A percentile compares a stretch with the other conserved stretches of the same genome.
phyloP scores from a whole-genome alignment of 2,113 vertebrate species.

The Paracanthobrama guichenoti region DNA sequence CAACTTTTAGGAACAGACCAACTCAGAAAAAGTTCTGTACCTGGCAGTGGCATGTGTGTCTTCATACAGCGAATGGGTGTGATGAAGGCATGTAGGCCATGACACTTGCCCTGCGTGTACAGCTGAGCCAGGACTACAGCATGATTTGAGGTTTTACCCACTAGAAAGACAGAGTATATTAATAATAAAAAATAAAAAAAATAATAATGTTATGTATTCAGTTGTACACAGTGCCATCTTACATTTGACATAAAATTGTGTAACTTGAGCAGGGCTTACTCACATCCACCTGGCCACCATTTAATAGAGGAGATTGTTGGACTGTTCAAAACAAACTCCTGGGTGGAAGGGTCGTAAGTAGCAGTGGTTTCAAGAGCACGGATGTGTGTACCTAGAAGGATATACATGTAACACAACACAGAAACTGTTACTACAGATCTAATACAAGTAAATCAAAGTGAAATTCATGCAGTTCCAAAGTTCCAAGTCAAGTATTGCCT shows the following conservation, averaged over 20 bases:
- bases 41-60: constrained; percentile 92
- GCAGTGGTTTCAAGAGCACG: constrained; percentile 95
- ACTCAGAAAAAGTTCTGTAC: constrained; percentile 70
- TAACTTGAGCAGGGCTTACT: constrained; percentile 66
- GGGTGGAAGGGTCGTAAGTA: constrained; percentile 89
- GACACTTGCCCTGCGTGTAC: constrained; percentile 84
- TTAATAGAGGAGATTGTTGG: constrained; percentile 97
- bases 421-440: constrained; percentile 6
- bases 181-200: not conserved
- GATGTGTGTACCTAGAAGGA: constrained; percentile 86
- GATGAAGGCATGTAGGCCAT: constrained; percentile 93
- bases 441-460: not conserved
- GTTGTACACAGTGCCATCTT: not conserved
- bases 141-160: constrained; percentile 95
- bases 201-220: not conserved
- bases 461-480: not conserved
- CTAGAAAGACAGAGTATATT: constrained; percentile 68
- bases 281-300: constrained; percentile 98
- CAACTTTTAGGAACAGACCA: not conserved
- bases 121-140: constrained; percentile 97
- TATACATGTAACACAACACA: constrained; percentile 1
- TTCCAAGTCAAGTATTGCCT: not conserved
- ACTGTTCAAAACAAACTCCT: constrained; percentile 95
- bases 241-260: not conserved
- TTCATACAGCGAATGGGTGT: constrained; percentile 86